phyloP scores from a whole-genome alignment of 1,140 invertebrate species.

The Drosophila equinoxialis region DNA sequence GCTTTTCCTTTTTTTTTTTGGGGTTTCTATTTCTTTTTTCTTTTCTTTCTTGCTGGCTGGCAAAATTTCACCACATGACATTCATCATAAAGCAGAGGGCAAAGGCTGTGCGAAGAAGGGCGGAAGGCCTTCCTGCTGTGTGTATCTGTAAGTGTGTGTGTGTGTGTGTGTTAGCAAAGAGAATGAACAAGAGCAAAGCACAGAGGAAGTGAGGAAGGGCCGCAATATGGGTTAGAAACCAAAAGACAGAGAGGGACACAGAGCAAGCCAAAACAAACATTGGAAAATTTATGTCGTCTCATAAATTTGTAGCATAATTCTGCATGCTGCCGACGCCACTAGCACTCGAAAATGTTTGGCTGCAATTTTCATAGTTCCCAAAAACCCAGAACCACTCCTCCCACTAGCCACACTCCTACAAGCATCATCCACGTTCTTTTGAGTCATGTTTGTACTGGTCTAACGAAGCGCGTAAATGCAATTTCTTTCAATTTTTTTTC shows the following conservation, averaged over 20 bases:
- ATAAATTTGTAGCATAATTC: slow-evolving; percentile 82
- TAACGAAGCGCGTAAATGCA: slow-evolving; percentile 80
- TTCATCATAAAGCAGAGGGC: slow-evolving; percentile 59
- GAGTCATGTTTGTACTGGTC: slow-evolving; percentile 68
- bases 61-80: slow-evolving; percentile 80
- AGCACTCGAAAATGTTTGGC: slow-evolving; percentile 78
- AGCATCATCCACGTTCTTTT: slow-evolving; percentile 21
- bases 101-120: slow-evolving; percentile 16
- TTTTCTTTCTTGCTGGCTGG: slow-evolving; percentile 42
- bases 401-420: slow-evolving; percentile 14
- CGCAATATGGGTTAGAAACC: slow-evolving; percentile 3
- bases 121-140: slow-evolving; percentile 36
- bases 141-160: background rate
- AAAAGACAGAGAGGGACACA: slow-evolving; percentile 16
- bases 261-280: slow-evolving; percentile 74
- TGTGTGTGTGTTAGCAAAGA: slow-evolving; percentile 5
- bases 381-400: background rate
- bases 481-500: slow-evolving; percentile 47
- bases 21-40: background rate
- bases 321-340: slow-evolving; percentile 68
- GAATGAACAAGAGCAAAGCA: background rate
- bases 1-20: background rate
- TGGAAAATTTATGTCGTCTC: slow-evolving; percentile 80
- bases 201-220: background rate
- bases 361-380: slow-evolving; percentile 58